Evolutionary conservation across 2,888 invertebrate species (phyloP), one percentile per base, ranked within the genome.

Genomic region (Drosophila sordidapex): DNA sequence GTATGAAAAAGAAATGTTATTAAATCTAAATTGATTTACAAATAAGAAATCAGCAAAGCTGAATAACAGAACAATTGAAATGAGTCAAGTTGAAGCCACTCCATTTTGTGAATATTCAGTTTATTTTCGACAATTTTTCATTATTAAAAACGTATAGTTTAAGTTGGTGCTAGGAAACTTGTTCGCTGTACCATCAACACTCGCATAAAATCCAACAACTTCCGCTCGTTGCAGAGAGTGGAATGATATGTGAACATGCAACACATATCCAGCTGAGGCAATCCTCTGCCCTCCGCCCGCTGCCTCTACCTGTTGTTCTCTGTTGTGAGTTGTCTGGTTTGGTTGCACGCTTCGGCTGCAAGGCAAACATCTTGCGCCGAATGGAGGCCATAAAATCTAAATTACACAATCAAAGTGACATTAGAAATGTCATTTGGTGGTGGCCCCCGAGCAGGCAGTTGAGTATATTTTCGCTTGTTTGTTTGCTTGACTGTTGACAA

Each of bases 361-460:
- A 53, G 63, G 59, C 53, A 51, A 53, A 54, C 83, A 70, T 73
- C 72, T 76, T 71, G 68, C 62, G 49, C 65, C 71, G 71, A 74
- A 81, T 74, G 74, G 62, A 61, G 48, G 90, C 78, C 79, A 85
- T 85, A 79, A 85, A 89, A 85, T 82, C 75, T 76, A 85, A 87
- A 90, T 85, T 82, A 85, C 79, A 81, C 82, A 81, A 82, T 85
- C 88, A 88, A 90, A 89, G 72, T 83, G 83, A 79, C 83, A 87
- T 84, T 83, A 79, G 84, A 87, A 85, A 80, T 82, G 82, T 68
- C 79, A 86, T 75, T 76, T 66, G 59, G 71, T 66, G 59, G 71
- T 70, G 72, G 75, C 68, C 70, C 70, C 57, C 21, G 53, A 43
- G 70, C 38, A 57, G 57, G 13, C 65, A 27, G 51, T 57, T 57